Percentiles rank a stretch among this genome's conserved stretches.
These are phyloP conservation scores for Dicroscelio sp. DNA, from an alignment of 2,888 invertebrate genomes.

Conservation along the genomic window DNA sequence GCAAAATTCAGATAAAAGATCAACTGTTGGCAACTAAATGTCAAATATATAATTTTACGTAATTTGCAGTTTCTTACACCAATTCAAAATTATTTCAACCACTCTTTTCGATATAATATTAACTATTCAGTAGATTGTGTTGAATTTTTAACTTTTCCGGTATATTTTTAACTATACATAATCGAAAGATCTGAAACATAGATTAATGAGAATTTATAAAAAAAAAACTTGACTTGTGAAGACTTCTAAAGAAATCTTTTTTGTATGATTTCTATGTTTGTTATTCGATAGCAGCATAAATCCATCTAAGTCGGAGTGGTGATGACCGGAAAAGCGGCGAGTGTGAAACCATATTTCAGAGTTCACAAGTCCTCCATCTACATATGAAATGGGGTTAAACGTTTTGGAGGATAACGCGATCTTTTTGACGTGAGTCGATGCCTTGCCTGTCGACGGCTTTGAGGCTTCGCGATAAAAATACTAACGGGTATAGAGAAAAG, in stretches of 20 bases:
- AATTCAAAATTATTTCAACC: no score
- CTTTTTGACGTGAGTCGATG: conserved; percentile 73
- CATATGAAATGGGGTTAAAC: conserved; percentile 82
- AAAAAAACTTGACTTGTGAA: no score
- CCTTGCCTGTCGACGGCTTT: conserved; percentile 70
- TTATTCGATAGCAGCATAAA: neutral
- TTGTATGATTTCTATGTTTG: conserved; percentile 21
- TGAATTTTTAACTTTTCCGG: no score
- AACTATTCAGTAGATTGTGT: no score
- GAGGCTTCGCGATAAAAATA: conserved; percentile 75
- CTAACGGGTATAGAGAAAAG: conserved; percentile 34
- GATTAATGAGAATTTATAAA: no score
- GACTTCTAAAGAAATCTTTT: neutral
- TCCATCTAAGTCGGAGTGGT: conserved; percentile 27
- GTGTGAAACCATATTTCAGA: conserved; percentile 68
- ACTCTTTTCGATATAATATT: no score
- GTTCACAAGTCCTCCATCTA: conserved; percentile 75
- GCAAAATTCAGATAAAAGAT: no score
- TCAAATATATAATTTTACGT: no score
- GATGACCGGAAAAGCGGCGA: conserved; percentile 74
- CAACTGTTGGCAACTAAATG: no score
- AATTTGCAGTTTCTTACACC: no score
- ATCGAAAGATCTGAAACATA: no score
- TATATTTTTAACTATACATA: no score
- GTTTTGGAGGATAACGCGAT: conserved; percentile 79